phyloP scores from a whole-genome alignment of 2,888 invertebrate genomes.

The Lathronympha strigana region DNA sequence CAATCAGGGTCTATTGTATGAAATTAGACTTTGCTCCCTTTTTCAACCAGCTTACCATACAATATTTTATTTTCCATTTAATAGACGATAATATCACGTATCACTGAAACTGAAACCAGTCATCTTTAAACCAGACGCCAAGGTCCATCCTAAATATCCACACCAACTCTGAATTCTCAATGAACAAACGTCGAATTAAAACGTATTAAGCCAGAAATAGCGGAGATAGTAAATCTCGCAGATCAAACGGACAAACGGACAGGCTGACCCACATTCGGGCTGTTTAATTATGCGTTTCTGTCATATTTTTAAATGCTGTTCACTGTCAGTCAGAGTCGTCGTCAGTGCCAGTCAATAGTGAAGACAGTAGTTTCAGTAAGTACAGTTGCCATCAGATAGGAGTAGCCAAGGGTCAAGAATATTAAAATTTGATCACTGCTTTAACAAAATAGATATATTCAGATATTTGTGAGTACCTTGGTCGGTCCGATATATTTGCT shows the following conservation, averaged over 20 bases:
- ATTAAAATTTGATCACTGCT: too few relatives aligned
- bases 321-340: constrained; percentile 22
- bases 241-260: constrained; percentile 22
- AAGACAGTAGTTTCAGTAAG: not conserved
- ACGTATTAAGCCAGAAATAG: constrained; percentile 21
- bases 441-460: too few relatives aligned
- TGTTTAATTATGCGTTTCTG: constrained; percentile 37
- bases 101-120: too few relatives aligned
- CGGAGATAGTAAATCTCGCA: constrained; percentile 15
- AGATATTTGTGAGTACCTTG: too few relatives aligned
- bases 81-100: too few relatives aligned
- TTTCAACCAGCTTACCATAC: too few relatives aligned
- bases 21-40: too few relatives aligned
- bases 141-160: not conserved
- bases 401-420: too few relatives aligned
- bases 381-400: too few relatives aligned
- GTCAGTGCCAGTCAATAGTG: not conserved
- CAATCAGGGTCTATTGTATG: too few relatives aligned
- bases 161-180: not conserved
- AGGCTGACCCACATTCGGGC: constrained; percentile 29
- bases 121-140: not conserved
- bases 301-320: constrained; percentile 34
- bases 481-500: too few relatives aligned
- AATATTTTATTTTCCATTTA: too few relatives aligned
- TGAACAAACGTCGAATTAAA: constrained; percentile 19